Evolutionary conservation across 2,797 vertebrate species (phyloP), one percentile per base, ranked within the genome.

Genomic region (Myotis pilosus): DNA sequence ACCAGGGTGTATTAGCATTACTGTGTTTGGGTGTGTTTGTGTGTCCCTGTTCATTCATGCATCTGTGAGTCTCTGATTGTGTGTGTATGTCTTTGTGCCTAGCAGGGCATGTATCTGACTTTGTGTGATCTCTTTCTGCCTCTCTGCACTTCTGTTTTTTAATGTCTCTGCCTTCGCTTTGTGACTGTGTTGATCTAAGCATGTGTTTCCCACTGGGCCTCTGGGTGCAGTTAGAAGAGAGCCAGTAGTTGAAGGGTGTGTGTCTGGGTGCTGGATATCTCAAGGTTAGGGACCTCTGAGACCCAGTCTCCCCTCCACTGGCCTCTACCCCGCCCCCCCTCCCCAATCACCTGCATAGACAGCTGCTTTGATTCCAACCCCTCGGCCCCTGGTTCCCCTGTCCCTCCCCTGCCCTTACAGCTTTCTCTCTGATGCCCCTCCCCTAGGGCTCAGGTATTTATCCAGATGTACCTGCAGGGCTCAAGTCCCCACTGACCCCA

Each of bases 1-100:
- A 41, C 49, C 38, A 49, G 23, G 1, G 2, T 15, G 53, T 28
- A 13, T 23, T 36, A 44, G 49, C 17, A 47, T 69, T 30, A 71
- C 41, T 74, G 22, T 10, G 5, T 49, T 25, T 33, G 51, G 13
- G 4, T 10, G 9, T 16, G 44, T 69, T 23, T 13, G 47, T 15
- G 33, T 49, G 30, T 51, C 23, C 2, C 4, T 22, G 30, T 62
- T 75, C 68, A 41, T 6, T 9, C 0, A 30, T 11, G n/a, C 36
- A 33, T 64, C 89, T 94, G 60, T 96, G 95, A 92, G 83, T 75
- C 78, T 85, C 90, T 76, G 49, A 11, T 16, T 79, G 5, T 2
- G 5, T 2, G 57, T 62, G 41, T 38, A 5, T 38, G 38, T 38
- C 5, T 20, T 10, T 25, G 4, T 53, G 64, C 49, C 47, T 79